Conservation (phyloP, 1,140 invertebrate genomes). For the Alviniconcha marisindica region DNA sequence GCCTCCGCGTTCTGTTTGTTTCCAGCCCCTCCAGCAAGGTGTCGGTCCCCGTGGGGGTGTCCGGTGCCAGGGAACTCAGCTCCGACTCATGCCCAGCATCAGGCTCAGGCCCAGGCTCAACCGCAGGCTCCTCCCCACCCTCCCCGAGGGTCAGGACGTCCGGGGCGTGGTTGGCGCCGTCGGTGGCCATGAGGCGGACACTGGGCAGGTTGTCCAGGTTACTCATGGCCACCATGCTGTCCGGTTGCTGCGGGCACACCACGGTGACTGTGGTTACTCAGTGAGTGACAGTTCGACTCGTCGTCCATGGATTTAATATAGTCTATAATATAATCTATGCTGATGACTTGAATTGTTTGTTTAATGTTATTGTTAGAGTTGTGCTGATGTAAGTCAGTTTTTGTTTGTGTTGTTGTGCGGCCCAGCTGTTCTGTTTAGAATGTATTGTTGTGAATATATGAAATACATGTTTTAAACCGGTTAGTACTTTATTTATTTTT, state of each 20-base stretch:
- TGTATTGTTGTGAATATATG: too few relatives aligned
- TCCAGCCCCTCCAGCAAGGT: conserved; percentile 15
- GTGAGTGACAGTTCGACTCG: too few relatives aligned
- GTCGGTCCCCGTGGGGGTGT: not conserved
- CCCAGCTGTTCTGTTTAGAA: too few relatives aligned
- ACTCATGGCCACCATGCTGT: conserved; percentile 55
- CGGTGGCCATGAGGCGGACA: conserved; percentile 48
- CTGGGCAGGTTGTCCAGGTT: conserved; percentile 58
- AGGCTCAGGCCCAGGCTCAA: conserved; percentile 5
- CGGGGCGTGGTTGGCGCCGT: conserved; percentile 47
- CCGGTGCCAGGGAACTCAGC: not conserved
- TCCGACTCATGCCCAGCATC: conserved; percentile 5
- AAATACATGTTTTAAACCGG: too few relatives aligned
- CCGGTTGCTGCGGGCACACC: conserved; percentile 63
- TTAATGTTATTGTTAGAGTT: too few relatives aligned
- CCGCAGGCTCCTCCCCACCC: conserved; percentile 12
- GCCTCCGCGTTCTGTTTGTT: not conserved
- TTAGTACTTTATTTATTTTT: too few relatives aligned
- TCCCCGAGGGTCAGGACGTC: conserved; percentile 43
- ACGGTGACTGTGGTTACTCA: too few relatives aligned
- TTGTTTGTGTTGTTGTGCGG: too few relatives aligned
- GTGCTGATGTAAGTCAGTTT: too few relatives aligned
- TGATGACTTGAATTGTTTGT: too few relatives aligned
- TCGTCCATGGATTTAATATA: too few relatives aligned
- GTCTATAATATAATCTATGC: too few relatives aligned